A percentile compares a stretch with the other conserved stretches of the same genome.
Conservation (phyloP, 2,888 invertebrate species). For the Thereva unica region DNA sequence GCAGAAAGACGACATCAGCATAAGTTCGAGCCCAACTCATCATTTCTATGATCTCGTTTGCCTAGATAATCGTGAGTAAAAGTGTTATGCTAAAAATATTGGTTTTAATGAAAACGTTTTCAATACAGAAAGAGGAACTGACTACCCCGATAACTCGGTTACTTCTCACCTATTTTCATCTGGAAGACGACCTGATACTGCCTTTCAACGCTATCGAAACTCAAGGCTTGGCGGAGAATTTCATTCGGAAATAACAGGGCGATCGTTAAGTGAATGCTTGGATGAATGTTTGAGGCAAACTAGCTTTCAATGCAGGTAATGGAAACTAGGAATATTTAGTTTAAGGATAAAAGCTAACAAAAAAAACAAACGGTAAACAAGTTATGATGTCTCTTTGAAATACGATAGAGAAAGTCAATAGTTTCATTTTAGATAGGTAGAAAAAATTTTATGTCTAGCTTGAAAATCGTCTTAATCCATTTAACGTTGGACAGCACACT, state of each 20-base stretch:
- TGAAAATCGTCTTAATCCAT: no score
- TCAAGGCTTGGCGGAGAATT: conserved; percentile 85
- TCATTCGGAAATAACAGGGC: conserved; percentile 86
- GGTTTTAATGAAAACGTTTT: conserved; percentile 41
- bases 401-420: no score
- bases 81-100: conserved; percentile 38
- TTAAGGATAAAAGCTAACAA: no score
- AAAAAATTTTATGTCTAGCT: no score
- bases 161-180: conserved; percentile 83
- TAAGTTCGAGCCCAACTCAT: conserved; percentile 82
- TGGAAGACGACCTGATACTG: conserved; percentile 82
- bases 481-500: no score
- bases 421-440: no score
- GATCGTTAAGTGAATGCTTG: conserved; percentile 85
- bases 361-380: no score
- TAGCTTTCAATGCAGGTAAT: conserved; percentile 76
- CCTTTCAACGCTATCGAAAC: conserved; percentile 80
- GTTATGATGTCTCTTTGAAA: no score
- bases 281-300: conserved; percentile 88
- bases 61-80: conserved; percentile 83
- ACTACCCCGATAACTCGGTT: conserved; percentile 85
- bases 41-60: conserved; percentile 89
- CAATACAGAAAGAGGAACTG: conserved; percentile 78
- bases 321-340: not conserved
- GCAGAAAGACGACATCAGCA: conserved; percentile 84